Percentiles rank a stretch among this genome's conserved stretches.
These are phyloP conservation scores for Leucophora obtusa DNA, from an alignment of 2,888 invertebrate species.

Conservation along the genomic window DNA sequence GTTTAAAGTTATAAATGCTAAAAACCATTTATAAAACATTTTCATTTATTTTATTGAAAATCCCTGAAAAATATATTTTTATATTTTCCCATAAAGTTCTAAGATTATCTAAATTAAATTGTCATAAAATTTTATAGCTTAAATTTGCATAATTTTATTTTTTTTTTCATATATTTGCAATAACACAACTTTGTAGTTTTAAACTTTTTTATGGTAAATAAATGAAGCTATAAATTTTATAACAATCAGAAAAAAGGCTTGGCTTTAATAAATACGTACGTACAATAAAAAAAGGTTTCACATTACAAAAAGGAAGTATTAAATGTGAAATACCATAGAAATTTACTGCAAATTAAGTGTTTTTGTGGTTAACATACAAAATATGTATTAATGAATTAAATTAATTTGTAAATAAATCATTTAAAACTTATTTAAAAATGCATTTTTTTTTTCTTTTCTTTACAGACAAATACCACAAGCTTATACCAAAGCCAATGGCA, in stretches of 20 bases:
- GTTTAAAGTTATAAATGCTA: too few species aligned
- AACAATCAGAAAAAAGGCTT: conserved; percentile 24
- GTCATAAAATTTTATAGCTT: background rate
- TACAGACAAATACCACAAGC: conserved; percentile 85
- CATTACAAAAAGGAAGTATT: conserved; percentile 35
- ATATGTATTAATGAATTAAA: conserved; percentile 24
- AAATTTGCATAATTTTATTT: background rate
- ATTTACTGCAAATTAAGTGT: conserved; percentile 32
- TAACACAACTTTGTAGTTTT: background rate
- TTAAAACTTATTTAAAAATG: background rate
- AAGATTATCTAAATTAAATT: background rate
- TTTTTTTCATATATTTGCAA: background rate
- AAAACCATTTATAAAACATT: too few species aligned
- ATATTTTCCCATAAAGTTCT: background rate
- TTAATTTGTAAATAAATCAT: background rate
- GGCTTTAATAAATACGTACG: conserved; percentile 10
- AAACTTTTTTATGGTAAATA: conserved; percentile 10
- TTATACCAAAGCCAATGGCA: conserved; percentile 82
- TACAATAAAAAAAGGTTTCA: background rate
- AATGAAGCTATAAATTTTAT: conserved; percentile 48
- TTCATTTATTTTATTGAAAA: background rate
- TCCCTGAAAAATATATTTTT: background rate
- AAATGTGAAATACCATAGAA: conserved; percentile 23
- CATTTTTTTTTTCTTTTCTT: conserved; percentile 68
- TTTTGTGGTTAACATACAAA: conserved; percentile 7